Conservation (phyloP, 2,888 invertebrate genomes). For the Epistrophe grossulariae region DNA sequence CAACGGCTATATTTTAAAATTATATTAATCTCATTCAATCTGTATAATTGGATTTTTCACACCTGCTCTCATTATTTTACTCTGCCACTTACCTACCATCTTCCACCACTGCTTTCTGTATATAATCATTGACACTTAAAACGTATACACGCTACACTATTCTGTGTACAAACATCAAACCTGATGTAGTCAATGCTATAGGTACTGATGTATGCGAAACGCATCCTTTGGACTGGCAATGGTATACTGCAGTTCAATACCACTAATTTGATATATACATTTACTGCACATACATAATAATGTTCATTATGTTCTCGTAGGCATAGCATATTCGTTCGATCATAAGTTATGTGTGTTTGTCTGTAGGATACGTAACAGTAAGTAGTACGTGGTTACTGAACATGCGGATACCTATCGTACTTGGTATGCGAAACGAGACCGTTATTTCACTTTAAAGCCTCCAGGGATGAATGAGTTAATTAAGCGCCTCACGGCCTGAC, state of each 20-base stretch:
- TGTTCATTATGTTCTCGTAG: conserved; percentile 14
- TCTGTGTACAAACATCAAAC: conserved; percentile 52
- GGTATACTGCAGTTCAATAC: conserved; percentile 32
- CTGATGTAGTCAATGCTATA: conserved; percentile 20
- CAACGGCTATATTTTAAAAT: conserved; percentile 65
- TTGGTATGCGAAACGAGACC: conserved; percentile 70
- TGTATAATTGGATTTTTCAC: conserved; percentile 73
- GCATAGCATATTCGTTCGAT: conserved; percentile 33
- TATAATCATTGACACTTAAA: conserved; percentile 61
- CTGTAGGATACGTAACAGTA: conserved; percentile 44
- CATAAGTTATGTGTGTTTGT: conserved; percentile 54
- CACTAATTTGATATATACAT: conserved; percentile 44
- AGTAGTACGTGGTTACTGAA: conserved; percentile 58
- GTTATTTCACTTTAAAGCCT: conserved; percentile 74
- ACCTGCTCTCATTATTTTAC: conserved; percentile 66
- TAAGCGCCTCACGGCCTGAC: conserved; percentile 81
- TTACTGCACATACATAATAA: conserved; percentile 12
- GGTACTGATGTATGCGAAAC: conserved; percentile 10
- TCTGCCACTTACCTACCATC: conserved; percentile 24
- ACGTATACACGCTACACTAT: conserved; percentile 16
- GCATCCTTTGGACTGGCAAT: not conserved
- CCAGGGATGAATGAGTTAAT: conserved; percentile 81
- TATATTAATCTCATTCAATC: conserved; percentile 71
- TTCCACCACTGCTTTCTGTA: conserved; percentile 18
- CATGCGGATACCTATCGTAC: conserved; percentile 55